phyloP scores from a whole-genome alignment of 2,113 vertebrate species.

The Haemorhous mexicanus region DNA sequence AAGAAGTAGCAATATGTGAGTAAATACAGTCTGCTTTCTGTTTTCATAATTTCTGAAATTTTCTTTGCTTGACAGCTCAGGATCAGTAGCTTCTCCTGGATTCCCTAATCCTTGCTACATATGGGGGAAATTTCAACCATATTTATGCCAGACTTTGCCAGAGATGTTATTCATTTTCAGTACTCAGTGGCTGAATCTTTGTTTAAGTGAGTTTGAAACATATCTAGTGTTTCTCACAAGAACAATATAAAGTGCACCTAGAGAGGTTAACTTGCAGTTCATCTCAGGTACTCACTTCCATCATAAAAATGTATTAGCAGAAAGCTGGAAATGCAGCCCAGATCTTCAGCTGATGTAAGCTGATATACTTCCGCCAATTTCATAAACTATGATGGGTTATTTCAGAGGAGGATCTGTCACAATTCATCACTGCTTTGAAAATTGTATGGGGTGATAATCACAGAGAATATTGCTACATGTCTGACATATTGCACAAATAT shows the following conservation, averaged over 20 bases:
- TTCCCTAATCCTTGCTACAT: not conserved
- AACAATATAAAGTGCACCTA: not conserved
- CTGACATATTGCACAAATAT: conserved; percentile 66
- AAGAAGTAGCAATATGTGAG: not conserved
- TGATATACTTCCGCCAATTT: conserved; percentile 38
- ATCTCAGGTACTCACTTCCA: not conserved
- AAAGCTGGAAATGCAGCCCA: conserved; percentile 27
- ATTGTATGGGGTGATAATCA: conserved; percentile 61
- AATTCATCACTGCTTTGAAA: conserved; percentile 62
- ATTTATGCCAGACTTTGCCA: not conserved
- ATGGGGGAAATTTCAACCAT: not conserved
- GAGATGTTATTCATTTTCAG: not conserved
- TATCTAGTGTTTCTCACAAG: not conserved
- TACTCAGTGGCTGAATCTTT: not conserved
- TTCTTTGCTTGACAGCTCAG: not conserved
- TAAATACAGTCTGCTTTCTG: not conserved
- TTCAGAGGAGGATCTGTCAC: conserved; percentile 49
- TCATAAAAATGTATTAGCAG: conserved; percentile 4
- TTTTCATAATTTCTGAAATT: not conserved
- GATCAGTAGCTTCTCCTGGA: not conserved
- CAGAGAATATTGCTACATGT: conserved; percentile 53
- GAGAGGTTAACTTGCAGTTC: not conserved
- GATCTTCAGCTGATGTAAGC: conserved; percentile 26
- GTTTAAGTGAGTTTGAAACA: not conserved
- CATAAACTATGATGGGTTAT: conserved; percentile 43